Evolutionary conservation across 2,888 invertebrate genomes (phyloP).

Genomic region (Eutolmus rufibarbis): DNA sequence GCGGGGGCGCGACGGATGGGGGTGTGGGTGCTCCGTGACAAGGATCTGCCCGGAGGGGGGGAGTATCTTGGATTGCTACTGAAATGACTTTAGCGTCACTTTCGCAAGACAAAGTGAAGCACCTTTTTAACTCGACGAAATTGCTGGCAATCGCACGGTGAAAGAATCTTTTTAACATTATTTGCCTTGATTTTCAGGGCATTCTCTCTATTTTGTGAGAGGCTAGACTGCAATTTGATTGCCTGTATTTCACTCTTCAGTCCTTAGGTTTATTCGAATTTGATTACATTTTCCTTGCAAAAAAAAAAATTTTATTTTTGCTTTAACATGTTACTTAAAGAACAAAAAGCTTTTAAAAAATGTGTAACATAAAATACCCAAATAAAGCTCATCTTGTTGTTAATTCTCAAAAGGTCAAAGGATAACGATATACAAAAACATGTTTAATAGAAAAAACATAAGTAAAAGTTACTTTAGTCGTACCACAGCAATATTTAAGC

Average conservation of each 20-base stretch:
- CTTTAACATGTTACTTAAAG: too few species aligned
- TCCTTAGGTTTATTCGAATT: background rate
- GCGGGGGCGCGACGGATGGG: background rate
- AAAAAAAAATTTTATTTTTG: background rate
- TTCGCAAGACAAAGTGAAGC: background rate
- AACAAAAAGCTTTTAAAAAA: too few species aligned
- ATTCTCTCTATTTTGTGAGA: background rate
- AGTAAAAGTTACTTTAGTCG: too few species aligned
- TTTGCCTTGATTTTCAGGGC: background rate
- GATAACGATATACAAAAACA: too few species aligned
- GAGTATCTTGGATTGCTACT: background rate
- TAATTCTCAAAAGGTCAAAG: too few species aligned
- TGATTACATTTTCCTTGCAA: background rate
- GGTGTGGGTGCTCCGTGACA: background rate
- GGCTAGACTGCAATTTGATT: background rate
- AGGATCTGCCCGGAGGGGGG: background rate
- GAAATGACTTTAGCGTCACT: constrained; percentile 9
- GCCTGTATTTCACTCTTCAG: background rate
- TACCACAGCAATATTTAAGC: too few species aligned
- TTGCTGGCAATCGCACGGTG: background rate
- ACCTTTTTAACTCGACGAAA: background rate
- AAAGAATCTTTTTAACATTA: background rate
- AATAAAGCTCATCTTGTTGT: too few species aligned
- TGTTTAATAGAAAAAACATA: too few species aligned
- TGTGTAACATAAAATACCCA: too few species aligned